phyloP scores from a whole-genome alignment of 2,113 vertebrate genomes.

The Serilophus lunatus region DNA sequence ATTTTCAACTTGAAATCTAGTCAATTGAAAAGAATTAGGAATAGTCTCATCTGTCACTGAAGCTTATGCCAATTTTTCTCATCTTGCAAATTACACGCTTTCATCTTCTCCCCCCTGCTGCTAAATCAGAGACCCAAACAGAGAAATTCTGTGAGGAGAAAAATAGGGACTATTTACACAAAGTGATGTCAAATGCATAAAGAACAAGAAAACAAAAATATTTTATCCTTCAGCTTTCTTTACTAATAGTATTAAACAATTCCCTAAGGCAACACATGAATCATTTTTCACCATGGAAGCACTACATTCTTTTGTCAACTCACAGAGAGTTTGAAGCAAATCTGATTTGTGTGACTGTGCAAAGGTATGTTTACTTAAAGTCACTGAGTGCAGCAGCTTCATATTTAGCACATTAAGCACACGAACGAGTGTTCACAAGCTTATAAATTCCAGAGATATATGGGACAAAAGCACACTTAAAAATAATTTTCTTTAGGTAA shows the following conservation, averaged over 20 bases:
- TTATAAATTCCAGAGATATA: neutral
- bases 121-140: neutral
- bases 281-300: constrained; percentile 5
- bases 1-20: neutral
- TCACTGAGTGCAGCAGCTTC: constrained; percentile 1
- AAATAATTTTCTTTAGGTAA: neutral
- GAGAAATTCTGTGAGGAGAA: neutral
- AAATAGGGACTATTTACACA: neutral
- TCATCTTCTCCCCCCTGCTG: neutral
- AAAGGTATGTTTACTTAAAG: neutral
- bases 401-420: neutral
- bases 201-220: neutral
- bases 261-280: neutral
- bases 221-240: neutral
- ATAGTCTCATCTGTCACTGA: neutral
- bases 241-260: neutral
- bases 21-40: neutral
- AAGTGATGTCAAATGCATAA: neutral
- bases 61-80: neutral
- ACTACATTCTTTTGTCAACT: constrained; percentile 26
- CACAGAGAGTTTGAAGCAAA: neutral
- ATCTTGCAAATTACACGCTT: constrained; percentile 21
- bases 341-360: neutral
- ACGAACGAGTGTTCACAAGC: neutral
- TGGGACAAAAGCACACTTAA: neutral